These are phyloP conservation scores for Coturnix japonica DNA, from an alignment of 2,113 vertebrate genomes.

Conservation along the genomic window DNA sequence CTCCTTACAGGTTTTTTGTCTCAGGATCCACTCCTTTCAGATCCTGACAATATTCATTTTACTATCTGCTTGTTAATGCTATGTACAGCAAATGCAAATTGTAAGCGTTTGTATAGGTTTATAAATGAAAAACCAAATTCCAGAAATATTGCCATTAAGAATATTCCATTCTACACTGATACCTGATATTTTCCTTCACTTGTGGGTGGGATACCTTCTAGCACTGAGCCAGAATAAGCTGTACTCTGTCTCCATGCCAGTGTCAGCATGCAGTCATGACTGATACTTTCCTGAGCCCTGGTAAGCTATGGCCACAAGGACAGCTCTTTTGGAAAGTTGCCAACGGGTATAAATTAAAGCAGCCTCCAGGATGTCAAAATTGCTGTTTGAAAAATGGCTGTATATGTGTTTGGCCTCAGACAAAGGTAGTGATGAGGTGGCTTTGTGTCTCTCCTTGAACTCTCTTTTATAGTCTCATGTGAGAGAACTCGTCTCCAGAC, in stretches of 20 bases:
- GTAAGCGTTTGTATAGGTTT: neutral
- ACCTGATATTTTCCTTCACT: neutral
- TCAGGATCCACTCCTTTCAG: neutral
- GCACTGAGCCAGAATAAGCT: neutral
- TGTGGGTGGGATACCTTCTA: neutral
- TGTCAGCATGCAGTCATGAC: neutral
- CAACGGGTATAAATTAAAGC: neutral
- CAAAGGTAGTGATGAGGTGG: neutral
- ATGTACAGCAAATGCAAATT: neutral
- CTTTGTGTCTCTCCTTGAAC: neutral
- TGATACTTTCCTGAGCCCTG: slow-evolving; percentile 12
- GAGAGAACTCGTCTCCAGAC: neutral
- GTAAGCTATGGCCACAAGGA: neutral
- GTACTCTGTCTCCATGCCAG: neutral
- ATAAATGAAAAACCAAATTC: neutral
- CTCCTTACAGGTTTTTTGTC: neutral
- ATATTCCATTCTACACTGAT: neutral
- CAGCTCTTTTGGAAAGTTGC: neutral
- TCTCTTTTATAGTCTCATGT: neutral
- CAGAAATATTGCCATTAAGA: neutral
- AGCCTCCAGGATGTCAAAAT: neutral
- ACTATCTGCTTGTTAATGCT: neutral
- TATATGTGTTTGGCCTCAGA: neutral
- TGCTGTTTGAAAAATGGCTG: neutral
- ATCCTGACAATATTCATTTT: neutral